Conservation (phyloP, 2,797 vertebrate species). For the Geotrypetes seraphini region DNA sequence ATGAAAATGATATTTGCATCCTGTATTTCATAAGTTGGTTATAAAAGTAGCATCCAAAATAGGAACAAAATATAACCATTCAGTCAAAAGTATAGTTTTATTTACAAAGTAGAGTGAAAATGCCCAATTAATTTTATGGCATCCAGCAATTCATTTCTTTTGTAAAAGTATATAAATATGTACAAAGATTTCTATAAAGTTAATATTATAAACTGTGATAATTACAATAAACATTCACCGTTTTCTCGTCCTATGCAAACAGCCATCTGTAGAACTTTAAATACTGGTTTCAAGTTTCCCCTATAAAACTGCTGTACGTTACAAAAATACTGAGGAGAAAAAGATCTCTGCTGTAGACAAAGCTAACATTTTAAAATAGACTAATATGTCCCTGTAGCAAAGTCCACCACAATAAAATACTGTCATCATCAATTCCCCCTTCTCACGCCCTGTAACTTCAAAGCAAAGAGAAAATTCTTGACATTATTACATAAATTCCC, state of each 20-base stretch:
- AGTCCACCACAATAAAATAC: slow-evolving; percentile 36
- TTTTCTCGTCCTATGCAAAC: slow-evolving; percentile 36
- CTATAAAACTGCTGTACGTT: slow-evolving; percentile 42
- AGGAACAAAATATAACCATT: not conserved
- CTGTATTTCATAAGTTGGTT: too few relatives aligned
- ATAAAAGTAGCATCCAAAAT: too few relatives aligned
- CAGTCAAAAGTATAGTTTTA: slow-evolving; percentile 45
- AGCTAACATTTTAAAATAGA: slow-evolving; percentile 34
- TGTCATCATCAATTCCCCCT: slow-evolving; percentile 17
- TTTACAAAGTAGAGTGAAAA: slow-evolving; percentile 48
- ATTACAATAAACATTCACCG: slow-evolving; percentile 47
- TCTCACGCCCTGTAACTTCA: slow-evolving; percentile 6
- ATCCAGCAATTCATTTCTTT: slow-evolving; percentile 36
- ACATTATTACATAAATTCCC: slow-evolving; percentile 2
- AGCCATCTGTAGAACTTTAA: slow-evolving; percentile 44
- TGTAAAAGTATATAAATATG: slow-evolving; percentile 64
- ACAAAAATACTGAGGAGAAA: slow-evolving; percentile 41
- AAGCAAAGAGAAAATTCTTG: slow-evolving; percentile 15
- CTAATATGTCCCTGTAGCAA: slow-evolving; percentile 21
- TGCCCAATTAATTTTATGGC: slow-evolving; percentile 38
- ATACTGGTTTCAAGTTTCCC: slow-evolving; percentile 47
- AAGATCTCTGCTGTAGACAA: slow-evolving; percentile 47
- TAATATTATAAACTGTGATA: slow-evolving; percentile 49
- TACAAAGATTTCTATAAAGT: slow-evolving; percentile 50
- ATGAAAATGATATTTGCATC: too few relatives aligned